These are phyloP conservation scores for Argopecten irradians DNA, from an alignment of 1,140 invertebrate genomes.

Conservation along the genomic window DNA sequence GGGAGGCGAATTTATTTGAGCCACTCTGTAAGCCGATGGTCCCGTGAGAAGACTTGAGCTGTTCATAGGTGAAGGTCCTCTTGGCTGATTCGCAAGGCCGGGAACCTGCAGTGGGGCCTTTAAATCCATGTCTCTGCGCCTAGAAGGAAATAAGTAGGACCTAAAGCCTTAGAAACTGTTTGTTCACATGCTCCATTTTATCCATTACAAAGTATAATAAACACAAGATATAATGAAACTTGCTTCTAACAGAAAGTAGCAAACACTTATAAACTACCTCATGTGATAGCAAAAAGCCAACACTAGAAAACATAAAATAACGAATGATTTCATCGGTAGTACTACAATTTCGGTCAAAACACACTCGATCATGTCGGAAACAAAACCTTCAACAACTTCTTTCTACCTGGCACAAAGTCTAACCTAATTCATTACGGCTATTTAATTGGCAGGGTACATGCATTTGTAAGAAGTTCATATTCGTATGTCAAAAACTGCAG, in stretches of 20 bases:
- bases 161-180: background rate
- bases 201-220: background rate
- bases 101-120: conserved; percentile 42
- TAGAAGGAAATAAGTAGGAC: conserved; percentile 37
- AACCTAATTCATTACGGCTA: background rate
- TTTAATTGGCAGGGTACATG: background rate
- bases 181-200: background rate
- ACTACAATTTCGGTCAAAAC: background rate
- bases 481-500: too few species aligned
- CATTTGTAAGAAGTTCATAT: too few species aligned
- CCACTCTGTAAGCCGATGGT: conserved; percentile 95
- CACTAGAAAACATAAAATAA: background rate
- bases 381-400: too few species aligned
- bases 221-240: background rate
- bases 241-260: background rate
- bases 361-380: background rate
- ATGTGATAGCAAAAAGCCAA: background rate
- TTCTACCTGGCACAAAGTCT: background rate
- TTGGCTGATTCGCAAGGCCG: conserved; percentile 88
- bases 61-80: conserved; percentile 76
- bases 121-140: conserved; percentile 50
- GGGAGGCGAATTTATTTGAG: conserved; percentile 86
- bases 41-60: conserved; percentile 81
- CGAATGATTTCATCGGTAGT: conserved; percentile 5
- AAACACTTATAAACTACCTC: background rate